These are phyloP conservation scores for Radopholus similis DNA, from an alignment of 1,140 invertebrate genomes.

Conservation along the genomic window DNA sequence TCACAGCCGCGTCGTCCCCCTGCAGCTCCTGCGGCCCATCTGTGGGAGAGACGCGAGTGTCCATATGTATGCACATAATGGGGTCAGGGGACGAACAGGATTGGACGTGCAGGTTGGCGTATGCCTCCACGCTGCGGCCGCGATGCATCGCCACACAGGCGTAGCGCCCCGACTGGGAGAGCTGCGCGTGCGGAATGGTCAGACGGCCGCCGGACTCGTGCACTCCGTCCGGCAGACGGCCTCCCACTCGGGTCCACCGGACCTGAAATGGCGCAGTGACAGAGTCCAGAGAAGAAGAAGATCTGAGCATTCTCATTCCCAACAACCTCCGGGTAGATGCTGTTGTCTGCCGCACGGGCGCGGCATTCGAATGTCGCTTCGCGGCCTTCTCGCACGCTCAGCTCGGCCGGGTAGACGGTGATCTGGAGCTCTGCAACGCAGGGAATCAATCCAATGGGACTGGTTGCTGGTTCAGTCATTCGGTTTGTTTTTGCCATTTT, in stretches of 20 bases:
- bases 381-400: constrained; percentile 49
- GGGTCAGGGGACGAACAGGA: constrained; percentile 28
- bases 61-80: not conserved
- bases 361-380: constrained; percentile 58
- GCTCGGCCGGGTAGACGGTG: constrained; percentile 58
- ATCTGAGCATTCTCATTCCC: constrained; percentile 14
- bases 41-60: constrained; percentile 25
- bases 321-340: constrained; percentile 42
- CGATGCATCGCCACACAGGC: constrained; percentile 55
- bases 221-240: constrained; percentile 46
- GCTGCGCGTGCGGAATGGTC: constrained; percentile 33
- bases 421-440: constrained; percentile 52
- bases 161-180: constrained; percentile 44
- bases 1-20: constrained; percentile 16
- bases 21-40: constrained; percentile 57
- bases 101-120: constrained; percentile 49
- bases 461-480: too few species aligned
- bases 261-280: not conserved
- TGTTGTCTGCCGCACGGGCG: constrained; percentile 50
- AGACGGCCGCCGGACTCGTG: constrained; percentile 47
- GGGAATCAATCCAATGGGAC: not conserved
- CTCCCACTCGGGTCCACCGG: constrained; percentile 54
- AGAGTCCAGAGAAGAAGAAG: not conserved
- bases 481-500: not conserved
- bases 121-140: constrained; percentile 53